Conservation (phyloP, 2,888 invertebrate genomes). For the Eremobia ochroleuca region DNA sequence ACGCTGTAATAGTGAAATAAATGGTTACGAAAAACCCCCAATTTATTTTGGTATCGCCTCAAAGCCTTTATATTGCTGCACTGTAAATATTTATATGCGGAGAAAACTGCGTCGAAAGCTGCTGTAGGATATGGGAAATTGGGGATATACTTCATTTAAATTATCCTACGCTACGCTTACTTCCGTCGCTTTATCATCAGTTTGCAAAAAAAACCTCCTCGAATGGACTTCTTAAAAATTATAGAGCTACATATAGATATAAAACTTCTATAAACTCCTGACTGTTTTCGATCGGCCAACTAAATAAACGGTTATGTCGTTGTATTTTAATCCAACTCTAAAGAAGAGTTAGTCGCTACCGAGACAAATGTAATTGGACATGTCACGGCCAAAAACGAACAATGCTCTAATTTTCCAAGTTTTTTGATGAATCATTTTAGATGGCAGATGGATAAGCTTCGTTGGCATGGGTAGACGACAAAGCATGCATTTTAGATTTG, state of each 20-base stretch:
- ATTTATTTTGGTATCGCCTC: too few species aligned
- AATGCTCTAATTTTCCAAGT: slow-evolving; percentile 44
- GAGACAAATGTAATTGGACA: slow-evolving; percentile 56
- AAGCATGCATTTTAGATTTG: slow-evolving; percentile 17
- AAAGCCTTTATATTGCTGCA: slow-evolving; percentile 10
- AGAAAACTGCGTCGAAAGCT: slow-evolving; percentile 23
- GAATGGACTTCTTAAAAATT: too few species aligned
- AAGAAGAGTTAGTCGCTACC: slow-evolving; percentile 41
- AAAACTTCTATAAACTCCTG: not conserved
- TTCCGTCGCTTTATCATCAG: not conserved
- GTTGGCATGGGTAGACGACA: slow-evolving; percentile 11
- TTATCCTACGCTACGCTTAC: not conserved
- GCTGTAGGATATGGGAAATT: not conserved
- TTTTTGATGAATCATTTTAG: slow-evolving; percentile 52
- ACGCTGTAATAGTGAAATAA: too few species aligned
- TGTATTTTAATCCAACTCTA: slow-evolving; percentile 33
- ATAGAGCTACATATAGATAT: too few species aligned
- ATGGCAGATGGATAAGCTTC: slow-evolving; percentile 29
- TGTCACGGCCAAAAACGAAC: slow-evolving; percentile 51
- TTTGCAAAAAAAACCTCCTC: not conserved
- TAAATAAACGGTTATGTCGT: slow-evolving; percentile 9
- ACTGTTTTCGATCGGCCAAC: not conserved
- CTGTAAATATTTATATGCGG: slow-evolving; percentile 22
- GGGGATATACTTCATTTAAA: not conserved
- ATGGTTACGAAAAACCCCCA: too few species aligned